Evolutionary conservation across 2,888 invertebrate species (phyloP).

Genomic region (Stenichneumon culpator): DNA sequence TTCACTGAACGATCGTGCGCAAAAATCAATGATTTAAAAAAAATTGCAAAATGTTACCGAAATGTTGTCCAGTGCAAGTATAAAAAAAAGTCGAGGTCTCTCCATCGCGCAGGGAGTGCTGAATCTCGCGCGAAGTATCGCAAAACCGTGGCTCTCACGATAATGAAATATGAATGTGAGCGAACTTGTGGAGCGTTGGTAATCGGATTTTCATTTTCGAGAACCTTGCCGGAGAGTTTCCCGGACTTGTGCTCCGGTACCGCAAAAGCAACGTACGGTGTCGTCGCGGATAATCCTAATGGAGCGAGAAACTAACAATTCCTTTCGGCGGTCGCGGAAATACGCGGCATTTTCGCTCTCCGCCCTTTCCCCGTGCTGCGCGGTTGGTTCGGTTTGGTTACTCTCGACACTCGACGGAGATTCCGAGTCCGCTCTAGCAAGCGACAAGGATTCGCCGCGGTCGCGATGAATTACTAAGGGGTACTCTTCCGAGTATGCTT

Average conservation of each 20-base stretch:
- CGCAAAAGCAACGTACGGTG: constrained; percentile 5
- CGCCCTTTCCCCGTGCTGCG: not conserved
- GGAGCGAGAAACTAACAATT: constrained; percentile 41
- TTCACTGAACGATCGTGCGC: no score
- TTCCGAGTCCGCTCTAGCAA: not conserved
- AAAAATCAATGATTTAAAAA: no score
- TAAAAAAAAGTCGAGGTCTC: not conserved
- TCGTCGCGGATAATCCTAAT: constrained; percentile 43
- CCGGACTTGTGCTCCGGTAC: not conserved
- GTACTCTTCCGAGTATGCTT: constrained; percentile 14
- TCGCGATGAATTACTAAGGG: constrained; percentile 27
- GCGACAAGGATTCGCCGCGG: constrained; percentile 20
- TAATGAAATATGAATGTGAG: constrained; percentile 1
- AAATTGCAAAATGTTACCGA: no score
- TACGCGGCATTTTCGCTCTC: constrained; percentile 16
- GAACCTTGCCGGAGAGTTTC: not conserved
- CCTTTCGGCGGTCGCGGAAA: constrained; percentile 13
- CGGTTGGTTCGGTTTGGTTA: not conserved
- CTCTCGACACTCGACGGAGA: not conserved
- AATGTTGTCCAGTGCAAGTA: not conserved
- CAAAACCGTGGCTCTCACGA: not conserved
- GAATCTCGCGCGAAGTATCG: not conserved
- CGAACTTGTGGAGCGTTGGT: not conserved
- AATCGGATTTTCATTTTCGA: constrained; percentile 12
- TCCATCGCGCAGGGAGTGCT: not conserved